Conservation (phyloP, 1,140 invertebrate genomes). For the Stenopsyche tienmushanensis region DNA sequence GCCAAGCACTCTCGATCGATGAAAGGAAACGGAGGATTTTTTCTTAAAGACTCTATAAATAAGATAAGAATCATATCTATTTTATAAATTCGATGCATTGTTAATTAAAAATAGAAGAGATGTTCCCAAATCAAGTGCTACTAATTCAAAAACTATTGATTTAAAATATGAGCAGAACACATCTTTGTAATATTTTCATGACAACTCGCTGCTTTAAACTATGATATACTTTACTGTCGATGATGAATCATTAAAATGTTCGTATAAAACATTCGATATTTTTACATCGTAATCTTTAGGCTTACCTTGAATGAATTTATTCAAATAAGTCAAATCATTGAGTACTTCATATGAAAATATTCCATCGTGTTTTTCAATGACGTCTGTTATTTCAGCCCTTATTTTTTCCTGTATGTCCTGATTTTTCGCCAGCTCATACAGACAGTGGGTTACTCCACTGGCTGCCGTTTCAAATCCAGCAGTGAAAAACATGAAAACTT, state of each 20-base stretch:
- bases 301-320: constrained; percentile 42
- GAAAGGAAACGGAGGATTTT: constrained; percentile 53
- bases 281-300: not conserved
- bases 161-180: too few relatives aligned
- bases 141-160: too few relatives aligned
- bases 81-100: too few relatives aligned
- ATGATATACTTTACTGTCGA: too few relatives aligned
- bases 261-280: too few relatives aligned
- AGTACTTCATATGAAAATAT: constrained; percentile 48
- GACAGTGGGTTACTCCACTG: constrained; percentile 36
- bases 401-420: constrained; percentile 49
- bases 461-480: constrained; percentile 46
- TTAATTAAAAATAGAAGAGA: too few relatives aligned
- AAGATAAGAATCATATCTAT: not conserved
- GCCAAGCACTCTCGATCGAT: constrained; percentile 50
- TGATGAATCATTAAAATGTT: too few relatives aligned
- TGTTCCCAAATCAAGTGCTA: too few relatives aligned
- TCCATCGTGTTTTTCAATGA: constrained; percentile 28
- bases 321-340: constrained; percentile 49
- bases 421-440: constrained; percentile 48
- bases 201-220: too few relatives aligned
- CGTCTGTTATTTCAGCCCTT: constrained; percentile 45
- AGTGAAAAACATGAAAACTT: constrained; percentile 47
- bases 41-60: constrained; percentile 55
- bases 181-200: too few relatives aligned